These are phyloP conservation scores for Synergus itoensis DNA, from an alignment of 2,888 invertebrate species.

Conservation along the genomic window DNA sequence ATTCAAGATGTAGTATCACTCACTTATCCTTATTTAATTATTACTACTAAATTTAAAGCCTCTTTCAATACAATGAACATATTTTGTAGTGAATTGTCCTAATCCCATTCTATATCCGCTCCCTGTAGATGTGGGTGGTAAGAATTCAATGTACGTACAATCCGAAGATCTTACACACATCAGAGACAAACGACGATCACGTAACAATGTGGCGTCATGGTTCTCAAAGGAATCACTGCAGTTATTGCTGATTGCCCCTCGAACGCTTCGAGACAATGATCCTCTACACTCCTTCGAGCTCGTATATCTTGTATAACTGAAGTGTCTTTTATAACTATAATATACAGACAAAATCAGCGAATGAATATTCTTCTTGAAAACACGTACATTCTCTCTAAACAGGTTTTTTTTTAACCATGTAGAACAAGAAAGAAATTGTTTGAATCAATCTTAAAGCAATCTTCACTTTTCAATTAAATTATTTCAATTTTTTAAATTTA, in stretches of 20 bases:
- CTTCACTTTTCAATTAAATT: neutral
- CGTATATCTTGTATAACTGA: constrained; percentile 31
- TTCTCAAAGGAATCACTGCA: constrained; percentile 62
- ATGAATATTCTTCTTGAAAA: constrained; percentile 17
- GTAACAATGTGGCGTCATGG: constrained; percentile 67
- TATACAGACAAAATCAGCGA: neutral
- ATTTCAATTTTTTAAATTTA: neutral
- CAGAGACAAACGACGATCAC: constrained; percentile 72
- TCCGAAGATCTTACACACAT: constrained; percentile 49
- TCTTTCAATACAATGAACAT: neutral
- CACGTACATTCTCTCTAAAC: constrained; percentile 5
- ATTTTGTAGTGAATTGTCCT: neutral
- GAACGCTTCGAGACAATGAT: constrained; percentile 56
- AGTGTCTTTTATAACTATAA: constrained; percentile 8
- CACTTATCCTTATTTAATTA: neutral
- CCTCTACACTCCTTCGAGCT: constrained; percentile 41
- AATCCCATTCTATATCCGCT: neutral
- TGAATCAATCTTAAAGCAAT: no score
- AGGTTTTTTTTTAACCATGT: neutral
- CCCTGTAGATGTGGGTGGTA: neutral
- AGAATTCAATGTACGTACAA: constrained; percentile 1
- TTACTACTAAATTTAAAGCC: neutral
- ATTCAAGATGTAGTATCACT: neutral
- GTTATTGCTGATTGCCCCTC: constrained; percentile 67
- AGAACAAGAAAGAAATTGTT: neutral